A percentile compares a stretch with the other conserved stretches of the same genome.
Evolutionary conservation across 1,140 invertebrate species (phyloP).

Genomic region (Zeugodacus cucurbitae): DNA sequence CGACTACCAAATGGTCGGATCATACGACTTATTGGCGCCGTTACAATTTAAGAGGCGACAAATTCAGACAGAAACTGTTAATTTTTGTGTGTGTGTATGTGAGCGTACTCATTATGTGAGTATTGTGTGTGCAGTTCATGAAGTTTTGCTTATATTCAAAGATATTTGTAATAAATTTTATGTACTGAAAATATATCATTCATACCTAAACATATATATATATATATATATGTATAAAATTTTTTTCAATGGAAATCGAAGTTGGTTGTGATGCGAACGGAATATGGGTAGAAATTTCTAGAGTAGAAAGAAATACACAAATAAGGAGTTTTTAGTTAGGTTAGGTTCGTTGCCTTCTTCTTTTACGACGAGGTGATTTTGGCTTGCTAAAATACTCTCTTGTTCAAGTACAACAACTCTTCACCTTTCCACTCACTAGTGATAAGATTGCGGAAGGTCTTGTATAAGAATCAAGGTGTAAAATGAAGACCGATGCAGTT

Average conservation of each 20-base stretch:
- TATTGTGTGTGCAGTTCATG: neutral
- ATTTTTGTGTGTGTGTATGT: neutral
- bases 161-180: neutral
- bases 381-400: too few relatives aligned
- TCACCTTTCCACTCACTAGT: too few relatives aligned
- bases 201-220: too few relatives aligned
- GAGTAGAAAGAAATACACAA: neutral
- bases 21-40: conserved; percentile 9
- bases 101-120: neutral
- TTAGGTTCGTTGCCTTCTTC: too few relatives aligned
- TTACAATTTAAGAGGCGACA: neutral
- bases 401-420: too few relatives aligned
- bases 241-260: neutral
- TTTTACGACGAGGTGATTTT: too few relatives aligned
- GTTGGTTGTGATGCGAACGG: neutral
- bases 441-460: too few relatives aligned
- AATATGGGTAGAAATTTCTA: neutral
- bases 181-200: neutral
- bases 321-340: neutral
- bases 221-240: neutral
- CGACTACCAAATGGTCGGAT: conserved; percentile 6
- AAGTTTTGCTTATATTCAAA: neutral
- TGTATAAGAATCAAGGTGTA: too few relatives aligned
- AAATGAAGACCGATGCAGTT: too few relatives aligned
- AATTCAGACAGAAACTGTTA: neutral